Conservation (phyloP, 2,888 invertebrate genomes). For the Lithophane semibrunnea region DNA sequence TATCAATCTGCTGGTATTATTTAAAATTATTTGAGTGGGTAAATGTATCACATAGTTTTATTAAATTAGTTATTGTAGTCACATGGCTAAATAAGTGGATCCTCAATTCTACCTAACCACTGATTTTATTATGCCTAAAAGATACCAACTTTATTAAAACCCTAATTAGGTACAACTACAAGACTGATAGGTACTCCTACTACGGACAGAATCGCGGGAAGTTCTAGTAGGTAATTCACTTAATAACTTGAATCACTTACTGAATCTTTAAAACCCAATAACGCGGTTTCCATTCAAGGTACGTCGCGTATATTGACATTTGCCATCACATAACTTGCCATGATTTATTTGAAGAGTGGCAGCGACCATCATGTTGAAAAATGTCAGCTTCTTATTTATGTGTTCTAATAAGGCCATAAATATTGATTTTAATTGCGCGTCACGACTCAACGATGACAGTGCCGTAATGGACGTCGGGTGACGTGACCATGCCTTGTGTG, state of each 20-base stretch:
- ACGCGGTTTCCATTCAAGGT: constrained; percentile 40
- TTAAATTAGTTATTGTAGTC: background rate
- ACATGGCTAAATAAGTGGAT: background rate
- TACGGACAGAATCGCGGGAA: background rate
- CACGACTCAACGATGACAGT: constrained; percentile 70
- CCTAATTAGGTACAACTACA: background rate
- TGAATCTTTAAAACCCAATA: constrained; percentile 21
- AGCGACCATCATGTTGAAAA: constrained; percentile 73
- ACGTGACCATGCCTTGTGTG: constrained; percentile 56
- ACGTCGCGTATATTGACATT: constrained; percentile 50
- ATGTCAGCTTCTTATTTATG: constrained; percentile 75
- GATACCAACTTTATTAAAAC: background rate
- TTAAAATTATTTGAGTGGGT: background rate
- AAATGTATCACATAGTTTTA: background rate
- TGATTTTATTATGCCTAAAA: no score
- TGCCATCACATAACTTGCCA: constrained; percentile 60
- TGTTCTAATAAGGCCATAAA: constrained; percentile 79
- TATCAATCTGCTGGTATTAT: background rate
- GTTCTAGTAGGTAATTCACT: background rate
- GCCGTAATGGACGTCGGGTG: constrained; percentile 72
- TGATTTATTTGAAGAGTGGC: constrained; percentile 66
- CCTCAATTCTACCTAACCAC: background rate
- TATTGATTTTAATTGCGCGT: constrained; percentile 82
- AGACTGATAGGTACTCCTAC: background rate
- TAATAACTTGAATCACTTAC: constrained; percentile 11